Evolutionary conservation across 2,797 vertebrate genomes (phyloP), one percentile per base, ranked within the genome.

Genomic region (Onychomys torridus): DNA sequence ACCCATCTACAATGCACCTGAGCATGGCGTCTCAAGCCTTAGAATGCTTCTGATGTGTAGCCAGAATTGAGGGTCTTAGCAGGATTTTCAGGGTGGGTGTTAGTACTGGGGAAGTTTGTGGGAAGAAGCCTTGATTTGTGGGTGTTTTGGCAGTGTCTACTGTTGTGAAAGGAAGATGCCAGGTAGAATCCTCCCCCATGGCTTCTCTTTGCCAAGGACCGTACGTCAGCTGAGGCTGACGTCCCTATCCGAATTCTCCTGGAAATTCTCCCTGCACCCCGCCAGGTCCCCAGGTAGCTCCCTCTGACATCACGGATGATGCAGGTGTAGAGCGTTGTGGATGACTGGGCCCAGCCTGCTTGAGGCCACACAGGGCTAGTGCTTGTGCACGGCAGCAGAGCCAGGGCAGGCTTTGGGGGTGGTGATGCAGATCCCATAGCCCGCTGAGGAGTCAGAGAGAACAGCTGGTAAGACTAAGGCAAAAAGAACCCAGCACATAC

Each of bases 251-350:
- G 29, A 94, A 97, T 97, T 94, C 87, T 98, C 98, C 94, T 95
- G 87, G 97, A 96, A 97, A 96, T 96, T 97, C 89, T 96, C 96
- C 97, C 96, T 96, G 96, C 91, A 92, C 93, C 65, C 46, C 76
- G 55, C 97, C 10, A 59, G 83, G 92, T 95, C 97, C 97, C 98
- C 49, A 29, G 95, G 98, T 96, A 2, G 79, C 96, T 98, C 90
- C 86, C 96, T 95, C 97, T 97, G 93, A 98, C 96, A 93, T 98
- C 98, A 98, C 55, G 34, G 97, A 95, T 97, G 98, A 98, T 97
- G 97, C 97, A 95, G 98, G 96, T 97, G 76, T 93, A 29, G 65
- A 25, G 84, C 29, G 23, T n/a, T 83, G 14, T 19, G 2, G 40
- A 34, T 19, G 7, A 23, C 52, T 32, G 16, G 6, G 32, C 77